Evolutionary conservation across 2,113 vertebrate species (phyloP), one percentile per base, ranked within the genome.

Genomic region (Boleophthalmus pectinirostris): DNA sequence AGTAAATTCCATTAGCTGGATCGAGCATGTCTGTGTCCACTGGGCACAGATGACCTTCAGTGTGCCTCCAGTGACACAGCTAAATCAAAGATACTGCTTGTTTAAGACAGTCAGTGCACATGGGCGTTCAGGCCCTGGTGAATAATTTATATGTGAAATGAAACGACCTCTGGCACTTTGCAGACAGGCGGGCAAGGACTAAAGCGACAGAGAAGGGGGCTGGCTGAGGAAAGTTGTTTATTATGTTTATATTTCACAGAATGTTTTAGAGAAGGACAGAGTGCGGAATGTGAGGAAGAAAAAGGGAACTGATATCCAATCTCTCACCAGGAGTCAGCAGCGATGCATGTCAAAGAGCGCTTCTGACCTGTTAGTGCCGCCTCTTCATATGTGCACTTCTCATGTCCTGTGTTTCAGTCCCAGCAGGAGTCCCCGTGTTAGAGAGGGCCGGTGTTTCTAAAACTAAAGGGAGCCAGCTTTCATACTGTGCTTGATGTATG

Each of bases 101-200:
- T 88, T 89, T 87, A 86, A 90, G 78, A 81, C 81, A 81, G 77
- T 70, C 66, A 72, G 73, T 63, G 73, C 74, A 68, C 63, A 77
- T 83, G 82, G 84, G 24, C 82, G 81, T 61, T 68, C 35, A 75
- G 81, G 75, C 80, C 66, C 46, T 75, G 65, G 80, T 92, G 81
- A 90, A 92, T 93, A 90, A 92, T 92, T 92, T 88, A 88, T 90
- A 78, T 68, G 64, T 71, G 80, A 82, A 88, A 89, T 82, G 65
- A 87, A 85, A 85, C 81, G 84, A 91, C 84, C 84, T 77, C 83
- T 82, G 84, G 79, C 49, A 74, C 75, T 75, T 68, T 72, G 49
- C 76, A 80, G 69, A 74, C 60, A 25, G 46, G 29, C 53, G 47
- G 67, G 77, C 73, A 82, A 84, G 78, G 77, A 85, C 65, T 75